Evolutionary conservation across 2,797 vertebrate genomes (phyloP).

Genomic region (Manis pentadactyla): DNA sequence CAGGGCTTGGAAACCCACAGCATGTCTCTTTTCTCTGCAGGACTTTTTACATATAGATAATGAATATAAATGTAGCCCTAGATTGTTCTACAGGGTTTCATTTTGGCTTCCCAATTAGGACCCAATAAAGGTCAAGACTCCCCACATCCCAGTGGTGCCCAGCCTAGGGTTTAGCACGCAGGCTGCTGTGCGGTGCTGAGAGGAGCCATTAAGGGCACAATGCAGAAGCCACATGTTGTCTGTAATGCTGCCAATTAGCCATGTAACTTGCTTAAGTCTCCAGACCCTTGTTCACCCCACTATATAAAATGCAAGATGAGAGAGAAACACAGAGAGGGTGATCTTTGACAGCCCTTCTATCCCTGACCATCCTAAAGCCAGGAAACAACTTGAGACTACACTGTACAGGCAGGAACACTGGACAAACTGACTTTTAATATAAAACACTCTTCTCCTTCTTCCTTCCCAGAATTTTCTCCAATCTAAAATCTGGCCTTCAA

Average conservation of each 20-base stretch:
- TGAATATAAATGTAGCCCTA: neutral
- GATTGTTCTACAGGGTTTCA: neutral
- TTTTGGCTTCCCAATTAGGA: neutral
- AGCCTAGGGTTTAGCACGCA: neutral
- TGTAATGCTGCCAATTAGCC: neutral
- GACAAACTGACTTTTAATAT: neutral
- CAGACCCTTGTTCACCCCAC: neutral
- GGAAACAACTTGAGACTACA: neutral
- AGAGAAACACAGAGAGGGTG: neutral
- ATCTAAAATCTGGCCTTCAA: neutral
- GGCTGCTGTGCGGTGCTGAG: neutral
- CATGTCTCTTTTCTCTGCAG: neutral
- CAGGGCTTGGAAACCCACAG: accelerated
- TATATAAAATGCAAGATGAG: neutral
- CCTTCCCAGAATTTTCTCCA: neutral
- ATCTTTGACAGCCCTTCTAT: neutral
- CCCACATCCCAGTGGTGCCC: neutral
- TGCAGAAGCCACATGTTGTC: neutral
- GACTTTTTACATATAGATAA: neutral
- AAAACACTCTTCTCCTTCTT: neutral
- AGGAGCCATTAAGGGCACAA: neutral
- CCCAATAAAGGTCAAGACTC: neutral
- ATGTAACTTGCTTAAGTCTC: neutral
- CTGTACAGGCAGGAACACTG: too few species aligned
- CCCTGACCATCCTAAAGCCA: neutral